These are phyloP conservation scores for Solea solea DNA, from an alignment of 2,113 vertebrate genomes.

Conservation along the genomic window DNA sequence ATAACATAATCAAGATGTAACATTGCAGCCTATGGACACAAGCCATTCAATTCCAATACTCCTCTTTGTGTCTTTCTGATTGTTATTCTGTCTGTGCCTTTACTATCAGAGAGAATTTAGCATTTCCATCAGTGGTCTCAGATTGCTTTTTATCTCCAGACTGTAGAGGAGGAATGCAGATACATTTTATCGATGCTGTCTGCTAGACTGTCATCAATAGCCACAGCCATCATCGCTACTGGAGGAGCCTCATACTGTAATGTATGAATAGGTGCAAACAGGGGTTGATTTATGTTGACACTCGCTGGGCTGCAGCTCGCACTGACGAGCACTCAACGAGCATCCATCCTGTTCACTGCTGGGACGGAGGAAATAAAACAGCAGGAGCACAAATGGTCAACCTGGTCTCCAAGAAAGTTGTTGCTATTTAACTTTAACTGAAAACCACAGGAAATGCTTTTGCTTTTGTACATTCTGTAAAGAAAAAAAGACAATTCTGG, in stretches of 20 bases:
- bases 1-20: slow-evolving; percentile 7
- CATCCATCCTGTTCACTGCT: background rate
- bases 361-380: slow-evolving; percentile 2
- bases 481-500: too few relatives aligned
- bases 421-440: too few relatives aligned
- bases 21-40: background rate
- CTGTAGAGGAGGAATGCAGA: slow-evolving; percentile 26
- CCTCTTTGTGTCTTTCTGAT: slow-evolving; percentile 1
- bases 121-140: background rate
- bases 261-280: slow-evolving; percentile 21
- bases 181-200: slow-evolving; percentile 48
- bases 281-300: slow-evolving; percentile 40
- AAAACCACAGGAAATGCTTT: too few relatives aligned
- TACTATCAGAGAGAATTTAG: slow-evolving; percentile 8
- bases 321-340: slow-evolving; percentile 18
- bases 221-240: background rate
- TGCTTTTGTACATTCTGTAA: too few relatives aligned
- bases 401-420: too few relatives aligned
- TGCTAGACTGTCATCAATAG: slow-evolving; percentile 38
- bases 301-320: slow-evolving; percentile 3
- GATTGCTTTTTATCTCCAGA: slow-evolving; percentile 16
- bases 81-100: slow-evolving; percentile 2
- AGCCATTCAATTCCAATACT: slow-evolving; percentile 2
- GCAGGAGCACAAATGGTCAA: slow-evolving; percentile 12
- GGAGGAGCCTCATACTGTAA: slow-evolving; percentile 22